These are phyloP conservation scores for Anarsia innoxiella DNA, from an alignment of 2,888 invertebrate genomes.

Conservation along the genomic window DNA sequence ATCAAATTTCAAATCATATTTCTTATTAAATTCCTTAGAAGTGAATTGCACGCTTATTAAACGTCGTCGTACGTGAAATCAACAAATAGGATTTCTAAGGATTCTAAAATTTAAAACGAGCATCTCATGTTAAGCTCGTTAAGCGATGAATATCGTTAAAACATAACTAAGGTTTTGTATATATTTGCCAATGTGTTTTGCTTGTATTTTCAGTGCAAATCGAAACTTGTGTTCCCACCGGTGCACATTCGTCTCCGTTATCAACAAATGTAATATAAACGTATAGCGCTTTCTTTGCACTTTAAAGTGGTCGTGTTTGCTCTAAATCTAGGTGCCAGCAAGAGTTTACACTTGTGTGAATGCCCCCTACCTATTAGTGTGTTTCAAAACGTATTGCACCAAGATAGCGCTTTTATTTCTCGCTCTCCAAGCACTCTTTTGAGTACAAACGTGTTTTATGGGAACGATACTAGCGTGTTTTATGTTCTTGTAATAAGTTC, in stretches of 20 bases:
- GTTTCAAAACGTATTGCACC: constrained; percentile 41
- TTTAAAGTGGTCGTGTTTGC: constrained; percentile 33
- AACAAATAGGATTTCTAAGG: no score
- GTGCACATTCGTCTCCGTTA: constrained; percentile 4
- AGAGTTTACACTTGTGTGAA: constrained; percentile 14
- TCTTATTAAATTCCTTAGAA: no score
- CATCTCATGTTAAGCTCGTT: no score
- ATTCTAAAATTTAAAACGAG: no score
- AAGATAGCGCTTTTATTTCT: constrained; percentile 51
- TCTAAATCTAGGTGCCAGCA: constrained; percentile 33
- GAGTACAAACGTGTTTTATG: constrained; percentile 32
- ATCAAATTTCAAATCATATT: no score
- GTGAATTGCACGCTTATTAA: no score
- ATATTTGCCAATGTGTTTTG: no score
- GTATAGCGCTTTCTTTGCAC: constrained; percentile 28
- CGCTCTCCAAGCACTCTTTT: constrained; percentile 31
- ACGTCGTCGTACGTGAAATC: no score
- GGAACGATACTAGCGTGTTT: constrained; percentile 12
- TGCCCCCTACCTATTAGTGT: constrained; percentile 31
- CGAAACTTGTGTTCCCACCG: neutral
- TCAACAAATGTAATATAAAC: constrained; percentile 1
- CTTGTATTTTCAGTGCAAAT: neutral
- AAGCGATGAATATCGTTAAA: no score
- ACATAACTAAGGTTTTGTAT: no score
- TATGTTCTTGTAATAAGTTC: constrained; percentile 10